These are phyloP conservation scores for Bubalus kerabau DNA, from an alignment of 2,113 vertebrate species.

Conservation along the genomic window DNA sequence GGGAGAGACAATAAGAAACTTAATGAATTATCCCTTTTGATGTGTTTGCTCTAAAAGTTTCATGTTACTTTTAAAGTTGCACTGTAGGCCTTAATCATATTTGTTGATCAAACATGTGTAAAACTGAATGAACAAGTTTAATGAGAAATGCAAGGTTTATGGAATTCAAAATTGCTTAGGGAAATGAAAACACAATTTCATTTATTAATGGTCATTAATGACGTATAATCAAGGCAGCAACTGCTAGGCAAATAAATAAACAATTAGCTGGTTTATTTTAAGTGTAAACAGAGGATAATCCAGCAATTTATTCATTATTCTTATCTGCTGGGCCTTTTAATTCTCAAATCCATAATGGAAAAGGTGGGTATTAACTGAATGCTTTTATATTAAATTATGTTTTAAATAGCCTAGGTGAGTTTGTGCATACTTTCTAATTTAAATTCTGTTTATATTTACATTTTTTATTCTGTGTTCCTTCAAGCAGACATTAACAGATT, in stretches of 20 bases:
- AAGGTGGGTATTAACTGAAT: constrained; percentile 17
- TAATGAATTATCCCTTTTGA: neutral
- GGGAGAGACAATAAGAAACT: neutral
- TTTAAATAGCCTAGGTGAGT: constrained; percentile 26
- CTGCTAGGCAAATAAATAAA: constrained; percentile 48
- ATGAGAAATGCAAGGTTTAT: constrained; percentile 49
- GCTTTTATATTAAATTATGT: constrained; percentile 24
- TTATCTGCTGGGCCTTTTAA: neutral
- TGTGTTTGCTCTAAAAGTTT: neutral
- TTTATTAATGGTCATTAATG: constrained; percentile 51
- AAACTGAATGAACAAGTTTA: neutral
- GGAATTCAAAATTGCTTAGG: constrained; percentile 30
- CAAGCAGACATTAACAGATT: neutral
- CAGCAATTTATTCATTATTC: constrained; percentile 27
- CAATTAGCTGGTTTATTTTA: constrained; percentile 51
- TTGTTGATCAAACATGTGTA: neutral
- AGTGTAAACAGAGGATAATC: constrained; percentile 18
- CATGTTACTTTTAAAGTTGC: neutral
- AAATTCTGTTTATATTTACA: constrained; percentile 38
- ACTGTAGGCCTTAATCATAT: neutral
- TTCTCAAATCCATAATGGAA: neutral
- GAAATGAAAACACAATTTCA: constrained; percentile 48
- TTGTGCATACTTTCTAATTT: constrained; percentile 39
- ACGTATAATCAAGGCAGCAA: constrained; percentile 14
- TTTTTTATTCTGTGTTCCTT: constrained; percentile 25